Base-by-base conservation (phyloP, 2,888 invertebrate species). In the Anthoptus insignis region DNA sequence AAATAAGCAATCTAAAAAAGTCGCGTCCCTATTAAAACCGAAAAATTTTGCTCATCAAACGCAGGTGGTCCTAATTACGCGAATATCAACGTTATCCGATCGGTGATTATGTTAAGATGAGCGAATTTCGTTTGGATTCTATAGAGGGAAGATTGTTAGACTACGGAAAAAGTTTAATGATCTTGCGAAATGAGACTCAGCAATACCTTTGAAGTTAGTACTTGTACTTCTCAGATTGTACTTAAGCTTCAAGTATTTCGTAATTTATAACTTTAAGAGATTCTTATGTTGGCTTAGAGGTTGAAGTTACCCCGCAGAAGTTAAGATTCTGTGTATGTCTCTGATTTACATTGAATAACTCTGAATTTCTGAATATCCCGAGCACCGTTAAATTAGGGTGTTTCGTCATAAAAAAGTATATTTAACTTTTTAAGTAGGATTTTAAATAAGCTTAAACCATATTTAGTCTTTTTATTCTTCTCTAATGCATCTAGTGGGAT, bases 91-190 rank as follows among this genome's bases (percentile, higher is more conserved):
- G 74, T 79, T 81, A 81, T 80, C 77, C 78, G 78, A 84, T 82
- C 82, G 78, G 80, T 79, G 84, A 86, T 86, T 88, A 87, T 82
- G 81, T 81, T 81, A 80, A 86, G 85, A 83, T 81, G 80, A 82
- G 79, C 78, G 81, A 80, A 82, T 81, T 79, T 82, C 64, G 64
- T 83, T 64, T 82, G 81, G 77, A 80, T 77, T 79, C 75, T 76
- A 80, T 82, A 78, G 79, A 78, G 74, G 81, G 79, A 82, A 83
- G 83, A 86, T 86, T 82, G 82, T 77, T 50, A 29, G 57, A 42
- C 21, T 80, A 78, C 70, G 70, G 72, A 76, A 75, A 77, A 87
- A 87, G 84, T 88, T 87, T 83, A 84, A 86, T 82, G 81, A 86
- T 84, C 84, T 81, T 77, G 68, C 63, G 37, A 61, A 69, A 69